Evolutionary conservation across 2,113 vertebrate genomes (phyloP), one percentile per base, ranked within the genome.

Genomic region (zebrafish (Danio rerio)): DNA sequence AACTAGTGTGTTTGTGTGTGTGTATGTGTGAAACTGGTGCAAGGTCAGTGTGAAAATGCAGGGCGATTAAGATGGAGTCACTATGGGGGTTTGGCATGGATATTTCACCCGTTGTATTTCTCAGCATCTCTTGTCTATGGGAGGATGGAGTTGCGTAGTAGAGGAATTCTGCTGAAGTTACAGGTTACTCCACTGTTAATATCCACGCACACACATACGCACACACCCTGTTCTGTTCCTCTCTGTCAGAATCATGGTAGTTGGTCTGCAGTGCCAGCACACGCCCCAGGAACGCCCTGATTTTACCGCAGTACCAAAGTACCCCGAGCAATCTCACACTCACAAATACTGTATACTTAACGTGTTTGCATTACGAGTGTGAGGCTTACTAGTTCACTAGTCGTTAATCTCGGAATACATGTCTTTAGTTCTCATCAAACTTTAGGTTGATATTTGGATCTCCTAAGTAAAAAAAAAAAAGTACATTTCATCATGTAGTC

Each of bases 251-350:
- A 56, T 79, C 50, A 15, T 76, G 55, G 61, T 84, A 82, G 75
- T 81, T 75, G 75, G 75, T 87, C 88, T 80, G 74, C 80, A 82
- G 58, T 80, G 75, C 78, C 75, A 53, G 73, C 65, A 80, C 70
- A 71, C 69, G 71, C 74, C 56, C 66, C 52, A 86, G 81, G 43
- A 85, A 84, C 82, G 70, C 83, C 78, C 50, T 11, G 42, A 69
- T 87, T 83, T 85, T 84, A 80, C 84, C 21, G 50, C 52, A 82
- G 84, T 82, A 87, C 83, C 75, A 49, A 78, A 75, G 63, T 82
- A 78, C 72, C 85, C 81, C 65, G 21, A 78, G 80, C 70, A 76
- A 31, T 75, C 68, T 82, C 75, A 72, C 70, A 66, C 76, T 65
- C 50, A 71, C 62, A 56, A 9, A 72, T 59, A 66, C 58, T 9